phyloP scores from a whole-genome alignment of 2,888 invertebrate genomes.

The Stictocephala bisonia region DNA sequence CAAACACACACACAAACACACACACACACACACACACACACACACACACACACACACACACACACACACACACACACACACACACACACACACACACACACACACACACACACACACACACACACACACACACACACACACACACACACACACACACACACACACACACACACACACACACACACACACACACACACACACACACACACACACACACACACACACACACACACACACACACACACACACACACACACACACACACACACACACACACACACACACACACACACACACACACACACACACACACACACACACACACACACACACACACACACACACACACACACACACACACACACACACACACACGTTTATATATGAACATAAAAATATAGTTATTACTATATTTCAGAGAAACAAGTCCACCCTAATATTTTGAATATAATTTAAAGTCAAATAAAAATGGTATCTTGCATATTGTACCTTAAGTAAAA shows the following conservation, averaged over 20 bases:
- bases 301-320: constrained; percentile 13
- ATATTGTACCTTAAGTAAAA: no score
- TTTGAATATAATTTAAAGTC: no score
- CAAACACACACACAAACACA: no score
- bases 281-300: constrained; percentile 5
- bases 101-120: constrained; percentile 13
- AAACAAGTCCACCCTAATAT: no score
- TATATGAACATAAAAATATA: neutral
- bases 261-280: constrained; percentile 9
- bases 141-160: constrained; percentile 13
- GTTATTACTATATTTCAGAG: no score
- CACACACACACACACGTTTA: constrained; percentile 13
- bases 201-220: neutral
- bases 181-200: constrained; percentile 6
- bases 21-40: neutral
- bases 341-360: constrained; percentile 5
- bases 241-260: constrained; percentile 13
- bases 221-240: constrained; percentile 9
- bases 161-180: constrained; percentile 9
- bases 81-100: constrained; percentile 10
- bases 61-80: constrained; percentile 13
- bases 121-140: constrained; percentile 9
- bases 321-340: constrained; percentile 13
- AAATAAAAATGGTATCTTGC: no score
- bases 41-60: constrained; percentile 7